phyloP scores from a whole-genome alignment of 2,797 vertebrate species.

The Poecilia picta region DNA sequence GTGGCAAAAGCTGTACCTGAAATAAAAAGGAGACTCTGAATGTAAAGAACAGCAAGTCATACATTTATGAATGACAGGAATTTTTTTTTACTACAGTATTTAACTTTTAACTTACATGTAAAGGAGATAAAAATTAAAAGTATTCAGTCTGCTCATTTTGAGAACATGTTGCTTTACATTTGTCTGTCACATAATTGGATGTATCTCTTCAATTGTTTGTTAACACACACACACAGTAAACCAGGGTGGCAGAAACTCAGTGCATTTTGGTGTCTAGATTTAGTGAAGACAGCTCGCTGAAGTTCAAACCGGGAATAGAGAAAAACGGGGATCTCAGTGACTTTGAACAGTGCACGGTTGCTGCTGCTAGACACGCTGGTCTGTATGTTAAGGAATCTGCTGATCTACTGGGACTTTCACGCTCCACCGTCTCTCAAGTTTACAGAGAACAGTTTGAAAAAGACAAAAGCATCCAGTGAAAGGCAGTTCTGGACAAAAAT shows the following conservation, averaged over 20 bases:
- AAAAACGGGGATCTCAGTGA: background rate
- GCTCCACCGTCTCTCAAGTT: background rate
- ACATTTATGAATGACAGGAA: background rate
- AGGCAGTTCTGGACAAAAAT: background rate
- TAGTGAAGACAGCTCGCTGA: background rate
- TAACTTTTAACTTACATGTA: background rate
- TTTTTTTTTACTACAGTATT: background rate
- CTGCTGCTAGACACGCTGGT: background rate
- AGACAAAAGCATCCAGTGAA: background rate
- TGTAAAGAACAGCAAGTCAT: background rate
- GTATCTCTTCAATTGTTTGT: background rate
- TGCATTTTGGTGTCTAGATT: background rate
- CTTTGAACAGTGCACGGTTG: background rate
- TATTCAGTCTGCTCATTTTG: background rate
- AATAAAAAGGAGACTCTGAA: background rate
- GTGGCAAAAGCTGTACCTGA: background rate
- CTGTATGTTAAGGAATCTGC: background rate
- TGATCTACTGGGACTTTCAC: background rate
- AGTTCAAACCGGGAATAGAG: background rate
- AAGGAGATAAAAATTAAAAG: background rate
- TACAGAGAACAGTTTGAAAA: background rate
- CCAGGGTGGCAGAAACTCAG: background rate
- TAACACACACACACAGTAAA: background rate
- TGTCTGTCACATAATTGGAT: background rate
- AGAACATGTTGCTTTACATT: background rate